Evolutionary conservation across 2,113 vertebrate genomes (phyloP), one percentile per base, ranked within the genome.

Genomic region (Cisticola juncidis): DNA sequence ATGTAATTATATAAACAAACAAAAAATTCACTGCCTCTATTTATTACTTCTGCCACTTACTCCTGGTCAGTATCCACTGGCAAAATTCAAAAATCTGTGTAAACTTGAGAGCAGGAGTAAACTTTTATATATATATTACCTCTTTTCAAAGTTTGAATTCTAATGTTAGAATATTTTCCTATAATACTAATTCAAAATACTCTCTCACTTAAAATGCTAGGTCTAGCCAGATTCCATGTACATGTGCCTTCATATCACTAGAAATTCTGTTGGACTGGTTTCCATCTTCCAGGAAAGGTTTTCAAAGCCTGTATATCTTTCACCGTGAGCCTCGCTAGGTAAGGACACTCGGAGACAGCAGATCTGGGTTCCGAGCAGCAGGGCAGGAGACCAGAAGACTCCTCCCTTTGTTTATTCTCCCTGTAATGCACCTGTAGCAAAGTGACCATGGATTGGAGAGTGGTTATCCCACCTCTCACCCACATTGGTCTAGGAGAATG

Each of bases 141-240:
- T 42, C 19, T 66, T 68, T 50, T 48, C 40, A 47, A 74, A 50
- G 12, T 47, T 58, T 74, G 7, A 68, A 71, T 54, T 68, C 35
- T 79, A 10, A 4, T 54, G 58, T 47, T 70, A 48, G 0, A 78
- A 38, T 23, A 50, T 10, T 21, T 66, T 7, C 12, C 6, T 73
- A 16, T 9, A 51, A 23, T 0, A 4, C 1, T 54, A 45, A 35
- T 20, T 62, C 20, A 78, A 90, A 86, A 35, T 2, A 0, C 2
- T 36, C 20, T 38, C 61, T 74, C 8, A 16, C 26, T 42, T 81
- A 18, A 69, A 86, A 31, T 83, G 65, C 7, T 47, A 44, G 15
- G 17, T 74, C 23, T 3, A 76, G 10, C 0, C n/a, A 69, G 5
- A 15, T 69, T 87, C 48, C 15, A 10, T 53, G 29, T 17, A 57